phyloP scores from a whole-genome alignment of 2,113 vertebrate genomes.

The Atrichornis clamosus region DNA sequence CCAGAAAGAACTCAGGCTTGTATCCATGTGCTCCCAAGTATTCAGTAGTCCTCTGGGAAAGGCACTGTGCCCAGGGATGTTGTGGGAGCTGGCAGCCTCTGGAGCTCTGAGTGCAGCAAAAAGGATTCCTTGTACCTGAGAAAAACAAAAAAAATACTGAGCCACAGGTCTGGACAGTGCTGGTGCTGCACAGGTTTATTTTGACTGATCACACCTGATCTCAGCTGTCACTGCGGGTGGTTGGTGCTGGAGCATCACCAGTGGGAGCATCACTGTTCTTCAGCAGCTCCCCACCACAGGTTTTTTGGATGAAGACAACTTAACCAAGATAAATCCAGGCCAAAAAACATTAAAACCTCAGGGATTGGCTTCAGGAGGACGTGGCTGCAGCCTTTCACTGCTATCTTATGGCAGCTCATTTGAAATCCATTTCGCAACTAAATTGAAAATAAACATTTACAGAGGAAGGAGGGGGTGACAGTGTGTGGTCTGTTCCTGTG shows the following conservation, averaged over 20 bases:
- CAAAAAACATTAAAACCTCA: background rate
- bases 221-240: background rate
- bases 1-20: background rate
- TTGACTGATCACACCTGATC: background rate
- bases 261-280: background rate
- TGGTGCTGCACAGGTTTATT: background rate
- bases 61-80: background rate
- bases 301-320: background rate
- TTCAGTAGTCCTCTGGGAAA: background rate
- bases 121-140: background rate
- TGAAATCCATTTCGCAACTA: conserved; percentile 19
- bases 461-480: background rate
- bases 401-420: conserved; percentile 26
- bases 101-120: background rate
- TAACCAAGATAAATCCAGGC: background rate
- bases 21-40: background rate
- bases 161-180: background rate
- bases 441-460: conserved; percentile 56
- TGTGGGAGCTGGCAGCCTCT: background rate
- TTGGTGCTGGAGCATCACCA: background rate
- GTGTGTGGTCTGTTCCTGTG: background rate
- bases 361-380: background rate
- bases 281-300: background rate
- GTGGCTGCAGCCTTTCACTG: background rate
- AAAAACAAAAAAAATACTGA: background rate